Evolutionary conservation across 1,140 invertebrate genomes (phyloP).

Genomic region (Diorhabda sublineata): DNA sequence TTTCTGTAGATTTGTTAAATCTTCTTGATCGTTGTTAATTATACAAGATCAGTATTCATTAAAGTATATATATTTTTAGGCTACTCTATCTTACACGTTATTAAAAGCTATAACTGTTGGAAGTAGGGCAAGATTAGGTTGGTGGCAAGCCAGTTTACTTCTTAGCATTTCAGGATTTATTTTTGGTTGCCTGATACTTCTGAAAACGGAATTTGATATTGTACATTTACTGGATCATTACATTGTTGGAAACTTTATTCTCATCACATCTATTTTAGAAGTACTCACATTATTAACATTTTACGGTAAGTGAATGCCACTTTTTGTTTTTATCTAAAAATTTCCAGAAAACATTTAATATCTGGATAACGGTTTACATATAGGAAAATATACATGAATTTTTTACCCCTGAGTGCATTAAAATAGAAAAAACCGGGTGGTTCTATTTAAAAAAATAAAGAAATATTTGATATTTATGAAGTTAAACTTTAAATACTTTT

Average conservation of each 20-base stretch:
- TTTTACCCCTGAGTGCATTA: too few species aligned
- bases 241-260: constrained; percentile 50
- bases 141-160: constrained; percentile 46
- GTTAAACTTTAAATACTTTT: too few species aligned
- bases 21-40: too few species aligned
- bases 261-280: constrained; percentile 49
- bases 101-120: constrained; percentile 47
- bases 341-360: too few species aligned
- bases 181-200: constrained; percentile 36
- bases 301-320: constrained; percentile 45
- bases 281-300: constrained; percentile 50
- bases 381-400: too few species aligned
- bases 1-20: too few species aligned
- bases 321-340: too few species aligned
- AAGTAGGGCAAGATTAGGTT: constrained; percentile 43
- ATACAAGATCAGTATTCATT: too few species aligned
- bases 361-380: too few species aligned
- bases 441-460: too few species aligned
- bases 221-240: constrained; percentile 52
- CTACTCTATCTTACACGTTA: constrained; percentile 49
- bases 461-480: too few species aligned
- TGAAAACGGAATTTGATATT: constrained; percentile 42
- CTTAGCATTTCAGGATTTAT: constrained; percentile 43
- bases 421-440: too few species aligned
- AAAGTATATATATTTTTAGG: constrained; percentile 40